Percentiles rank a stretch among this genome's conserved stretches.
These are phyloP conservation scores for Lepidurus packardi DNA, from an alignment of 1,140 invertebrate species.

Conservation along the genomic window DNA sequence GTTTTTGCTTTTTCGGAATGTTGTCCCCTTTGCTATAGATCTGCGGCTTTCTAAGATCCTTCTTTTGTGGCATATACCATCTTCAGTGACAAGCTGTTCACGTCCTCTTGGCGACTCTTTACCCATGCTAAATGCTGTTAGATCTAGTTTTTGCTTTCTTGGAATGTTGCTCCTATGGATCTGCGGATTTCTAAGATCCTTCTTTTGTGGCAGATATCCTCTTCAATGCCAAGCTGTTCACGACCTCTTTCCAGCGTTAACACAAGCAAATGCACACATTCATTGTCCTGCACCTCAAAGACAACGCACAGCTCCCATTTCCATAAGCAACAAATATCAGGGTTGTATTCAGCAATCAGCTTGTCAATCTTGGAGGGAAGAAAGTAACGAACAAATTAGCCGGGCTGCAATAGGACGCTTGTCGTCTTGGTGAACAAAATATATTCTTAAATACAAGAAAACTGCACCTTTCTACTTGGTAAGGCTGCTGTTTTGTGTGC, in stretches of 20 bases:
- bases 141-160: slow-evolving; percentile 21
- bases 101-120: not conserved
- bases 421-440: not conserved
- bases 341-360: slow-evolving; percentile 12
- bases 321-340: slow-evolving; percentile 26
- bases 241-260: slow-evolving; percentile 73
- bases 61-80: slow-evolving; percentile 70
- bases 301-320: slow-evolving; percentile 33
- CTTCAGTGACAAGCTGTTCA: slow-evolving; percentile 73
- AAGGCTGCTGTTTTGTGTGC: not conserved
- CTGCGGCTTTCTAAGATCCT: slow-evolving; percentile 46
- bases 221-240: slow-evolving; percentile 84
- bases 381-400: slow-evolving; percentile 31
- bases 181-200: slow-evolving; percentile 46
- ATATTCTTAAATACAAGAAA: not conserved
- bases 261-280: slow-evolving; percentile 13
- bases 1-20: slow-evolving; percentile 28
- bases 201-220: slow-evolving; percentile 70
- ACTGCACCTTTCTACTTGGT: slow-evolving; percentile 26
- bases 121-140: not conserved
- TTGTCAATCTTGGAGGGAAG: slow-evolving; percentile 35
- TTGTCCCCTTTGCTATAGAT: slow-evolving; percentile 34
- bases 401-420: slow-evolving; percentile 25
- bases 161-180: slow-evolving; percentile 34
- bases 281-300: slow-evolving; percentile 27